Conservation (phyloP, 2,888 invertebrate species). For the Chirona hameri region DNA sequence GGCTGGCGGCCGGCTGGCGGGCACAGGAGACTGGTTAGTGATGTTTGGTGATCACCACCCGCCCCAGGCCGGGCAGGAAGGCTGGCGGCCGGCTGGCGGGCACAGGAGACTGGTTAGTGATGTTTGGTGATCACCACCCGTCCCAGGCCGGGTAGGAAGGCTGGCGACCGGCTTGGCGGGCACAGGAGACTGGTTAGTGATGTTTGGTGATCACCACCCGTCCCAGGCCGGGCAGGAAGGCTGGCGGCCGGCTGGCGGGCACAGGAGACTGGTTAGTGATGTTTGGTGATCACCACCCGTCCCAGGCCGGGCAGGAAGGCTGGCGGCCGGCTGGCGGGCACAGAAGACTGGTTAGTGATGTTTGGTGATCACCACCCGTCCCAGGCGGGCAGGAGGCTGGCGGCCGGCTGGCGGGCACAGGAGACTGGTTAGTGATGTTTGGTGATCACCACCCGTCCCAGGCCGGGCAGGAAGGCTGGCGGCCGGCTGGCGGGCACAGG, state of each 20-base stretch:
- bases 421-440: conserved; percentile 40
- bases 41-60: conserved; percentile 48
- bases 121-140: conserved; percentile 48
- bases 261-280: background rate
- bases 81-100: background rate
- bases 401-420: conserved; percentile 25
- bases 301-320: conserved; percentile 40
- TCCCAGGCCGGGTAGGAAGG: conserved; percentile 40
- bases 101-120: conserved; percentile 3
- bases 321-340: conserved; percentile 9
- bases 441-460: conserved; percentile 48
- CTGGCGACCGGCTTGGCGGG: background rate
- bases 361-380: conserved; percentile 49
- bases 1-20: background rate
- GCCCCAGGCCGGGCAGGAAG: conserved; percentile 41
- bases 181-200: conserved; percentile 3
- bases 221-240: conserved; percentile 40
- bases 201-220: conserved; percentile 48
- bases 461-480: conserved; percentile 35
- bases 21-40: conserved; percentile 13
- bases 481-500: conserved; percentile 25
- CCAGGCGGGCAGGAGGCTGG: conserved; percentile 39
- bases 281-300: conserved; percentile 48
- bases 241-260: background rate
- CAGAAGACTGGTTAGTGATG: background rate